Base-by-base conservation (phyloP, 2,113 vertebrate species). In the Bolborhynchus lineola region DNA sequence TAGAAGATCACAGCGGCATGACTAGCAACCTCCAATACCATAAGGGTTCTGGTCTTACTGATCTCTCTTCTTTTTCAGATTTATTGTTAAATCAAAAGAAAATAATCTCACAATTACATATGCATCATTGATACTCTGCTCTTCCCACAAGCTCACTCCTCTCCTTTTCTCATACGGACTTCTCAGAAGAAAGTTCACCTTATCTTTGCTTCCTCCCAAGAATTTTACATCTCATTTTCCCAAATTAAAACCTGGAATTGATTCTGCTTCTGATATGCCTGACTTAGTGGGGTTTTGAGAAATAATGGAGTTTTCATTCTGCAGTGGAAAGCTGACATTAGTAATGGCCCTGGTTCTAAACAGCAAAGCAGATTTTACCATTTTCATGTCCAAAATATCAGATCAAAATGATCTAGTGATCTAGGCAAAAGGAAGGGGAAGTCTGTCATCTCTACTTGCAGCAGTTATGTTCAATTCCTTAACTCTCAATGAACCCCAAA, bases 401-500 rank as follows among this genome's bases (percentile, higher is more conserved):
- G 76, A 93, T 92, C 95, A 94, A 78, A 91, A 86, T 33, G 1
- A 77, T 77, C n/a, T 84, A 65, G 60, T 31, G 1, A 75, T 77
- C 35, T 86, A 65, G 68, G 39, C 88, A 82, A 82, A 24, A 70
- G 41, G 44, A 68, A 82, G 23, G 17, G 50, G 25, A 94, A 71
- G 49, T n/a, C 65, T 93, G 89, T 96, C 63, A 89, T 92, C 72
- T 93, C 42, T 53, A 74, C 83, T 95, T 94, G 63, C 95, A 88
- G 91, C n/a, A 78, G 59, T 90, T 93, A 88, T 82, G 69, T 57
- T 85, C 64, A 94, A 86, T 87, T 91, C 53, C 82, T 96, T 96
- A 95, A 97, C 94, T 96, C 78, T 69, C 84, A 95, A 90, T 47
- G 69, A 97, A 91, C 65, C 59, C 79, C 71, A 55, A 28, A 88